These are phyloP conservation scores for Patella ulyssiponensis DNA, from an alignment of 2,888 invertebrate species.

Conservation along the genomic window DNA sequence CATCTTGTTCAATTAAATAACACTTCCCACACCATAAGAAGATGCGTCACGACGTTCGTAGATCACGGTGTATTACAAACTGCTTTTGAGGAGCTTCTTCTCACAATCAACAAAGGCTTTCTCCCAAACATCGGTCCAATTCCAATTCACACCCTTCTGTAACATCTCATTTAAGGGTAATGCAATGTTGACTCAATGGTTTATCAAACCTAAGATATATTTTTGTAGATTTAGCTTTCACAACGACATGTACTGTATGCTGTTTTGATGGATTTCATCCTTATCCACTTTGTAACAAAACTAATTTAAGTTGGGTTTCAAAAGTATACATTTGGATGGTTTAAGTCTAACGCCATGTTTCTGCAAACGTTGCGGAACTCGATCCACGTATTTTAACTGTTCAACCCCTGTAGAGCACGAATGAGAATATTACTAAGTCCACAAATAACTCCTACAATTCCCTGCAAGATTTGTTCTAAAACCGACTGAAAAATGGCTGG, in stretches of 20 bases:
- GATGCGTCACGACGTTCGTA: no score
- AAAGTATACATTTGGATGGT: constrained; percentile 16
- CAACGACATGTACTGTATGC: constrained; percentile 47
- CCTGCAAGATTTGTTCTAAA: constrained; percentile 43
- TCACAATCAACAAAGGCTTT: no score
- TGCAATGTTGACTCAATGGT: constrained; percentile 32
- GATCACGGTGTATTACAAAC: no score
- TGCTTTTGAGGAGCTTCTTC: no score
- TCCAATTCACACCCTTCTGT: no score
- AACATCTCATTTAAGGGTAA: no score
- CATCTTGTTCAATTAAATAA: no score
- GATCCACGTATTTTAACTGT: constrained; percentile 6
- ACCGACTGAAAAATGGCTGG: constrained; percentile 17
- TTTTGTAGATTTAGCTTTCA: constrained; percentile 47
- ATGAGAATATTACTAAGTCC: constrained; percentile 47
- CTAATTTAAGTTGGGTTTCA: constrained; percentile 19
- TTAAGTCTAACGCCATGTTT: constrained; percentile 16
- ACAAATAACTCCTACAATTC: constrained; percentile 25
- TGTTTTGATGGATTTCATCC: no score
- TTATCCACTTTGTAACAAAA: no score
- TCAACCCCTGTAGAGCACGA: constrained; percentile 7
- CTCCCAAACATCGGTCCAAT: no score
- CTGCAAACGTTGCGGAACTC: constrained; percentile 12
- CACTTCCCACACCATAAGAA: no score
- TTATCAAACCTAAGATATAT: constrained; percentile 43